phyloP scores from a whole-genome alignment of 2,888 invertebrate species.

The Lithophane semibrunnea region DNA sequence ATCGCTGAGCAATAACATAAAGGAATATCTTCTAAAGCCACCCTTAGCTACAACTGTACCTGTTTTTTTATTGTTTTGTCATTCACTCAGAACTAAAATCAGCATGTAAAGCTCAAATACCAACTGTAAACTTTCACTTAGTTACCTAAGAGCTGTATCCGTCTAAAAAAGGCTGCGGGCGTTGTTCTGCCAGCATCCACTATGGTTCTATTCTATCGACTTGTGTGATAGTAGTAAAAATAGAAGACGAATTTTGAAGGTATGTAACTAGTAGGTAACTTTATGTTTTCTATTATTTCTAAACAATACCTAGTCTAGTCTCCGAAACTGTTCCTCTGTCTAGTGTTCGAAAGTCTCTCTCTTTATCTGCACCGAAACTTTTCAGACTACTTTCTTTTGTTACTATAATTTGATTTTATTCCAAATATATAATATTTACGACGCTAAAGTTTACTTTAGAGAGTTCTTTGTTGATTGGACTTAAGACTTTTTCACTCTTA shows the following conservation, averaged over 20 bases:
- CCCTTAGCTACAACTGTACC: not conserved
- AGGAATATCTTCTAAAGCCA: not conserved
- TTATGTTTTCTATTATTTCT: not conserved
- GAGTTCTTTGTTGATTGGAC: not conserved
- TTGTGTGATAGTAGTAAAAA: not conserved
- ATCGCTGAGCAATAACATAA: not conserved
- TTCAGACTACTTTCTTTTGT: conserved; percentile 14
- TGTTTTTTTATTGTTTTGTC: conserved; percentile 13
- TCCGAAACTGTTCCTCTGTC: not conserved
- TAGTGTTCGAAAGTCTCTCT: not conserved
- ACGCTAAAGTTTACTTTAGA: conserved; percentile 1
- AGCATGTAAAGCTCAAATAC: conserved; percentile 5
- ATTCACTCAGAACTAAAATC: conserved; percentile 16
- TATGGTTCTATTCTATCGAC: not conserved
- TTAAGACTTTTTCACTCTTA: not conserved
- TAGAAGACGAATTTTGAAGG: not conserved
- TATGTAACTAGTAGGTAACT: too few species aligned
- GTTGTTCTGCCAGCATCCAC: not conserved
- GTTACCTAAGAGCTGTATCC: conserved; percentile 34
- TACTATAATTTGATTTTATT: conserved; percentile 1
- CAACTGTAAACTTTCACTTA: conserved; percentile 41
- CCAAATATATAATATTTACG: conserved; percentile 2
- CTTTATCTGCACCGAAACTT: not conserved
- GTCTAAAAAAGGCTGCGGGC: conserved; percentile 1
- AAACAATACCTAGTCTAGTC: not conserved